Evolutionary conservation across 2,888 invertebrate genomes (phyloP), one percentile per base, ranked within the genome.

Genomic region (Cephus runcator): DNA sequence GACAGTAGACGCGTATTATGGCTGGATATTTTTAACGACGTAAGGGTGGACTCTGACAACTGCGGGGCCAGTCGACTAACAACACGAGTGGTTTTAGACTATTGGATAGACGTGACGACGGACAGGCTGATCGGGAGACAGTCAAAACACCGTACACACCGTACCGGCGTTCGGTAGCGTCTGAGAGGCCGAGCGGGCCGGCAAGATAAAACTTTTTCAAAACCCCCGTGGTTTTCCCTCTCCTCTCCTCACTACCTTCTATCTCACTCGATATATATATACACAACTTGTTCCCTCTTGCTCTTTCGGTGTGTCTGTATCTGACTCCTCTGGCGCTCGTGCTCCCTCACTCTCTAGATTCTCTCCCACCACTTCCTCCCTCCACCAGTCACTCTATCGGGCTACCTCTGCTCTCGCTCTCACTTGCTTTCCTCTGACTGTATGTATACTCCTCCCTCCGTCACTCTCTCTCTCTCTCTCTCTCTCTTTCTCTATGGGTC

Each of bases 171-270:
- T 89, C 88, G 90, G 89, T 90, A 90, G 88, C 89, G 88, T 89
- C 90, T 90, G 90, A 88, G 88, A 89, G 87, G 80, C 86, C 84
- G 85, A 81, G 85, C 88, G 89, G 85, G 87, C 90, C 88, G 88
- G 88, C 89, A 87, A 90, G 90, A 90, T 90, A 90, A 90, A 90
- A 90, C 89, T 90, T 90, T 90, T 91, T 90, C 88, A 90, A 90
- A 90, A 90, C 87, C 88, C 81, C 86, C 87, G 87, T 84, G 87
- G 83, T 87, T 87, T 85, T 82, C 85, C 87, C 87, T 79, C 86
- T 83, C 85, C 80, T 79, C 69, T 69, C 75, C 35, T 56, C 56
- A 2, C 56, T 56, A 9, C 6, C 23, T 56, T 56, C 56, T 56
- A 56, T 56, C 56, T 56, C 56, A 56, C 56, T 56, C 56, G 23